phyloP scores from a whole-genome alignment of 2,888 invertebrate species.

The Empis livida region DNA sequence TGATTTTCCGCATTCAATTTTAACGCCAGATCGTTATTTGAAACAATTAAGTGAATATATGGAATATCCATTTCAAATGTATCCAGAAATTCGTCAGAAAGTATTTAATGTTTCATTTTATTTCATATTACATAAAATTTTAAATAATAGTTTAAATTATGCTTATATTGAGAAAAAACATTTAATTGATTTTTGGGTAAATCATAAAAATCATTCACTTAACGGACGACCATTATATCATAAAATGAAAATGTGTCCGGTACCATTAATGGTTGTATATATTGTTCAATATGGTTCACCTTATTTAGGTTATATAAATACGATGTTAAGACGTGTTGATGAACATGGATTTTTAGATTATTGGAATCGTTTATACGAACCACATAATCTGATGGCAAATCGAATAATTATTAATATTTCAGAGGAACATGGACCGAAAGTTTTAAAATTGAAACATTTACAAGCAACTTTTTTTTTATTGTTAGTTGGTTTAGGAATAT shows the following conservation, averaged over 20 bases:
- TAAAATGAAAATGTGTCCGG: conserved; percentile 39
- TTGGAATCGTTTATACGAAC: conserved; percentile 26
- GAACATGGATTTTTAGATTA: conserved; percentile 41
- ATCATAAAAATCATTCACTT: conserved; percentile 19
- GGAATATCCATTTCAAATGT: conserved; percentile 21
- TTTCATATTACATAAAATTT: conserved; percentile 33
- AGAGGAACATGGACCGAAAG: conserved; percentile 14
- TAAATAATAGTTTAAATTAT: conserved; percentile 34
- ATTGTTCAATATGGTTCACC: conserved; percentile 46
- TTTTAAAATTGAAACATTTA: conserved; percentile 26
- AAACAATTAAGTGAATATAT: conserved; percentile 32
- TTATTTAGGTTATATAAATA: conserved; percentile 38
- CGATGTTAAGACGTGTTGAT: conserved; percentile 36
- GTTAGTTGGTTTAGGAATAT: conserved; percentile 19
- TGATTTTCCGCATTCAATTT: conserved; percentile 25
- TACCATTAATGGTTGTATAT: conserved; percentile 43
- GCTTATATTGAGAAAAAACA: conserved; percentile 40
- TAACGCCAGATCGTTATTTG: conserved; percentile 32
- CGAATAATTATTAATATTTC: no score
- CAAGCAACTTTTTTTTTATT: conserved; percentile 28
- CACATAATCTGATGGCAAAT: conserved; percentile 18
- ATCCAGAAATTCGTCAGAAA: conserved; percentile 25
- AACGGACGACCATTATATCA: conserved; percentile 39
- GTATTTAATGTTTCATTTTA: conserved; percentile 34
- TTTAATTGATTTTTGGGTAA: conserved; percentile 25